phyloP scores from a whole-genome alignment of 2,113 vertebrate genomes.

The Myiozetetes cayanensis region DNA sequence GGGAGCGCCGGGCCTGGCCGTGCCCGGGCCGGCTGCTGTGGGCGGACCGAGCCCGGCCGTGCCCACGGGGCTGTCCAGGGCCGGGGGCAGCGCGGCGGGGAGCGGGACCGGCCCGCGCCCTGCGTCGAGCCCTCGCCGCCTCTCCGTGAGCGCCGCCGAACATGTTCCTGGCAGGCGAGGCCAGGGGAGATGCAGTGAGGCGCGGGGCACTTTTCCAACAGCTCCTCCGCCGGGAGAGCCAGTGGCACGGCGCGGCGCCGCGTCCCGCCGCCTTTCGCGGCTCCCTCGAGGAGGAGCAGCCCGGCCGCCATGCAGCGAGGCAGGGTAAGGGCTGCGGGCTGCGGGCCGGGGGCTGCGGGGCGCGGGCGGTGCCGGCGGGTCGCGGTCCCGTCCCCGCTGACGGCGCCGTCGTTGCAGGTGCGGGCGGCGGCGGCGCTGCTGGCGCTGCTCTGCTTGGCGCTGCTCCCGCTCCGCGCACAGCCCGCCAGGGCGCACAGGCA shows the following conservation, averaged over 20 bases:
- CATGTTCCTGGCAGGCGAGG: constrained; percentile 33
- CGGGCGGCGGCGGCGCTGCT: constrained; percentile 34
- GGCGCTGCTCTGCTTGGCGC: constrained; percentile 55
- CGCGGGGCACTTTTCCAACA: constrained; percentile 50
- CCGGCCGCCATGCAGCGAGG: constrained; percentile 2
- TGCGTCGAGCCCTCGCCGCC: not conserved
- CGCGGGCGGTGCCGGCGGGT: not conserved
- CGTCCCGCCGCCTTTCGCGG: not conserved
- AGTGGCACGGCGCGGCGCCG: not conserved
- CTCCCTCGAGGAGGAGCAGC: not conserved
- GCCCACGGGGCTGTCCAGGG: not conserved
- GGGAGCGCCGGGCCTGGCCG: not conserved
- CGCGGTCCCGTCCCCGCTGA: not conserved
- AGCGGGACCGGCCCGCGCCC: not conserved
- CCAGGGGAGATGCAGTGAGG: constrained; percentile 27
- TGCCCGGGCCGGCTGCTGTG: not conserved
- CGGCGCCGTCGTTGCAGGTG: constrained; percentile 41
- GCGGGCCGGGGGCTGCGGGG: not conserved
- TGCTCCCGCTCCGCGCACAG: constrained; percentile 20
- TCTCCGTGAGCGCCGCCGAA: not conserved
- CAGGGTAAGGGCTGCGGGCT: not conserved
- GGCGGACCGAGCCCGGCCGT: not conserved
- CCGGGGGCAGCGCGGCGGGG: not conserved
- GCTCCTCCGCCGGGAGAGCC: constrained; percentile 2
- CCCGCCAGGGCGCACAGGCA: constrained; percentile 63